Conservation (phyloP, 1,140 invertebrate species). For the Rhagoletis zephyria region DNA sequence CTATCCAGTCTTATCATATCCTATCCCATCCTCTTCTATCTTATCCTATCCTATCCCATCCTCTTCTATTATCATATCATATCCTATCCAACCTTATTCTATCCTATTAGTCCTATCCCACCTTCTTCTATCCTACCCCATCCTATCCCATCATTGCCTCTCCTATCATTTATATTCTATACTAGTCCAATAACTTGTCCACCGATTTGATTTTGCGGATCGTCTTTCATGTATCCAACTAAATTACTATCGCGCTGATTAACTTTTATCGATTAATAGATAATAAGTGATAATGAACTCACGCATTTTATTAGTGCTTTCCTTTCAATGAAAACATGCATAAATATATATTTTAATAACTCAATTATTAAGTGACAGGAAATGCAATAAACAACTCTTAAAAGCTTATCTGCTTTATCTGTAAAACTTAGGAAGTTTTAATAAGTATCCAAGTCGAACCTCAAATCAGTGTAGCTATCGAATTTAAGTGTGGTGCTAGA, state of each 20-base stretch:
- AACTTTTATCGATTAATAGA: too few relatives aligned
- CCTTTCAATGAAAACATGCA: neutral
- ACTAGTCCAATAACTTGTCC: too few relatives aligned
- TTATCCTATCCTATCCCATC: neutral
- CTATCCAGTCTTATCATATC: neutral
- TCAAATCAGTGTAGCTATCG: neutral
- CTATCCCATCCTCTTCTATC: neutral
- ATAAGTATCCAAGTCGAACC: neutral
- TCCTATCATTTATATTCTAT: too few relatives aligned
- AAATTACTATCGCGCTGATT: too few relatives aligned
- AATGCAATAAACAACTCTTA: conserved; percentile 30
- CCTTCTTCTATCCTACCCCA: too few relatives aligned
- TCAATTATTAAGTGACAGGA: conserved; percentile 27
- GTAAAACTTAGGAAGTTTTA: neutral
- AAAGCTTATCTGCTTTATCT: conserved; percentile 11
- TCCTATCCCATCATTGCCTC: too few relatives aligned
- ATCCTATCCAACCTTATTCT: neutral
- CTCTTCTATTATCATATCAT: neutral
- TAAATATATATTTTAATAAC: conserved; percentile 15
- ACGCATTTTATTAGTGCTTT: neutral
- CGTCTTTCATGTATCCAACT: neutral
- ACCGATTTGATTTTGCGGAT: neutral
- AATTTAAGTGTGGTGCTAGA: neutral
- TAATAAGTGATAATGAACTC: neutral
- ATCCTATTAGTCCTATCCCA: neutral